Conservation (phyloP, 2,888 invertebrate species). For the Acrobasis consociella region DNA sequence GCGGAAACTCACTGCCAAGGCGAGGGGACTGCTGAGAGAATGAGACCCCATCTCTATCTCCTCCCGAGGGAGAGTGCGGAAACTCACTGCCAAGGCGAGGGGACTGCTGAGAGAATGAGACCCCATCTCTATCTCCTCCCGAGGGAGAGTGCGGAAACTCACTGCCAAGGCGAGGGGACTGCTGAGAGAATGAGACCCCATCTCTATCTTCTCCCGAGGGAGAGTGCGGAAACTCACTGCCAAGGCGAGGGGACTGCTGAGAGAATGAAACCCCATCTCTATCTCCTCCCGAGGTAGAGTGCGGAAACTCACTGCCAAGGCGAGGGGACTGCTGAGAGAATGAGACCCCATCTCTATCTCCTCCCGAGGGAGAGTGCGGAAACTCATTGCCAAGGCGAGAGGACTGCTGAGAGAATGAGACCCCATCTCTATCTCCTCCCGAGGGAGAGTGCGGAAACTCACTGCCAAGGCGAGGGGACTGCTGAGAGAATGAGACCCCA, state of each 20-base stretch:
- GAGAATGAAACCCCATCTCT: constrained; percentile 54
- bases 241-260: too few species aligned
- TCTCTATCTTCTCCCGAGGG: too few species aligned
- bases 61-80: constrained; percentile 89
- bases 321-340: constrained; percentile 84
- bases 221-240: too few species aligned
- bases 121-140: too few species aligned
- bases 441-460: too few species aligned
- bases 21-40: constrained; percentile 84
- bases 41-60: constrained; percentile 56
- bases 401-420: constrained; percentile 21
- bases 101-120: constrained; percentile 22
- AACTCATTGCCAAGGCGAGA: constrained; percentile 60
- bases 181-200: too few species aligned
- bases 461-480: too few species aligned
- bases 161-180: too few species aligned
- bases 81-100: constrained; percentile 61
- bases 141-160: too few species aligned
- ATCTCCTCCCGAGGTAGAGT: constrained; percentile 90
- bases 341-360: constrained; percentile 56
- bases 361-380: constrained; percentile 90
- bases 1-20: constrained; percentile 91
- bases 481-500: too few species aligned
- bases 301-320: constrained; percentile 91
- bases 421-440: too few species aligned